Conservation (phyloP, 2,797 vertebrate genomes). For the Lemur catta region DNA sequence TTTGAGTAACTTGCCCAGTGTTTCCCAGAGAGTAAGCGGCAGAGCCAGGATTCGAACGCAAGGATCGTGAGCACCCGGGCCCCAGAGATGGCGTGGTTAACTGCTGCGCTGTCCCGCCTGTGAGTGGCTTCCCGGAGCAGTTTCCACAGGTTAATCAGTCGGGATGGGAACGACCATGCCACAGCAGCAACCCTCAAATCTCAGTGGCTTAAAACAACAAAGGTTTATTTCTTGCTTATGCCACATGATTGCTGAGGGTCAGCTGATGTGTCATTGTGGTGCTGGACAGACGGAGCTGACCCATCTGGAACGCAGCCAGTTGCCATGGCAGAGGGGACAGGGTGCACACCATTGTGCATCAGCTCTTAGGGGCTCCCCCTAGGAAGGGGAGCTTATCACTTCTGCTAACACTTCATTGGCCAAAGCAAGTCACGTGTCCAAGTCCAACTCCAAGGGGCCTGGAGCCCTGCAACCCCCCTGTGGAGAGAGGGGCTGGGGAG, state of each 20-base stretch:
- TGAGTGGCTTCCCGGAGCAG: neutral
- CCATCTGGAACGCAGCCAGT: neutral
- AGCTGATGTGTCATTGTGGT: neutral
- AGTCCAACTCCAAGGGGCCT: neutral
- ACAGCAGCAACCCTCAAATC: neutral
- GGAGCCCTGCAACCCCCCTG: too few species aligned
- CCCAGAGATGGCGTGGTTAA: rapidly evolving
- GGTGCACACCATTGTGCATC: rapidly evolving
- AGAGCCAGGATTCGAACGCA: neutral
- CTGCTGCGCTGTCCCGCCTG: neutral
- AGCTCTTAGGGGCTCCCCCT: neutral
- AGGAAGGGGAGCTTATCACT: neutral
- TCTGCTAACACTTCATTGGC: neutral
- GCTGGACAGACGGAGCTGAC: neutral
- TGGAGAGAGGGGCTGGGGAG: neutral
- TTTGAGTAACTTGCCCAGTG: rapidly evolving
- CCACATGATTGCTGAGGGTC: neutral
- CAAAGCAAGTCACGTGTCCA: neutral
- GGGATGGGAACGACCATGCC: neutral
- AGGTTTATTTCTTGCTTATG: neutral
- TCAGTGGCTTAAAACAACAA: neutral
- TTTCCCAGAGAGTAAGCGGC: neutral
- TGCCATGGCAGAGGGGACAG: neutral
- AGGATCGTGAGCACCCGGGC: rapidly evolving
- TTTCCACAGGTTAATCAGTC: neutral